These are phyloP conservation scores for Epistrophe eligans DNA, from an alignment of 2,888 invertebrate species.

Conservation along the genomic window DNA sequence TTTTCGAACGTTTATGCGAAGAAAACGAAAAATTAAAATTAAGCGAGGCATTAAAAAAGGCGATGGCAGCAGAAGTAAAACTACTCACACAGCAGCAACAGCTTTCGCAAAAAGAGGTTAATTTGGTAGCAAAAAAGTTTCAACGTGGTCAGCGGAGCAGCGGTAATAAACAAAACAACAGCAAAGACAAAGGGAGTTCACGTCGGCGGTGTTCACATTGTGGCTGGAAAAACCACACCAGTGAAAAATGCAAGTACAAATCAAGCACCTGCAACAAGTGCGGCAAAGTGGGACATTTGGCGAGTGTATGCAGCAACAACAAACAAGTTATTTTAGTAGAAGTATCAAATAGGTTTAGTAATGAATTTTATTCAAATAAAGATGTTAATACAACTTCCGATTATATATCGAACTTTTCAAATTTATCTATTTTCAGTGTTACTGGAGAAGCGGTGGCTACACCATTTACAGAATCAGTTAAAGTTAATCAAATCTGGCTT, in stretches of 20 bases:
- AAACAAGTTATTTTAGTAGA: conserved; percentile 19
- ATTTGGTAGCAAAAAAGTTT: conserved; percentile 18
- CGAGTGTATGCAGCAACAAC: too few relatives aligned
- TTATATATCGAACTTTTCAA: neutral
- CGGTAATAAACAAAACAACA: conserved; percentile 7
- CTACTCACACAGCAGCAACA: neutral
- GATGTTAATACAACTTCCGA: neutral
- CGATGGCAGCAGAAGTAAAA: conserved; percentile 29
- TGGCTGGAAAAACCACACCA: conserved; percentile 5
- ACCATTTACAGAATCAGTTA: conserved; percentile 20
- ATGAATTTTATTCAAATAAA: neutral
- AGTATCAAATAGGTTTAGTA: neutral
- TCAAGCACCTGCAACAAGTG: too few relatives aligned
- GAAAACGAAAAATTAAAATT: conserved; percentile 19
- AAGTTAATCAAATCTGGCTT: neutral
- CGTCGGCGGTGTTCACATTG: conserved; percentile 16
- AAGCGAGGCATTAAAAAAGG: neutral
- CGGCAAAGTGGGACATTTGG: too few relatives aligned
- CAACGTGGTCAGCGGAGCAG: conserved; percentile 8
- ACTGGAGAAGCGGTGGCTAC: conserved; percentile 2
- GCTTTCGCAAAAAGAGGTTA: conserved; percentile 23
- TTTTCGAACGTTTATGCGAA: conserved; percentile 7
- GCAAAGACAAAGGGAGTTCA: neutral
- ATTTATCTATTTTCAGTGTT: conserved; percentile 1
- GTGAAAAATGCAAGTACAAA: too few relatives aligned